phyloP scores from a whole-genome alignment of 2,888 invertebrate genomes.

The Patella pellucida region DNA sequence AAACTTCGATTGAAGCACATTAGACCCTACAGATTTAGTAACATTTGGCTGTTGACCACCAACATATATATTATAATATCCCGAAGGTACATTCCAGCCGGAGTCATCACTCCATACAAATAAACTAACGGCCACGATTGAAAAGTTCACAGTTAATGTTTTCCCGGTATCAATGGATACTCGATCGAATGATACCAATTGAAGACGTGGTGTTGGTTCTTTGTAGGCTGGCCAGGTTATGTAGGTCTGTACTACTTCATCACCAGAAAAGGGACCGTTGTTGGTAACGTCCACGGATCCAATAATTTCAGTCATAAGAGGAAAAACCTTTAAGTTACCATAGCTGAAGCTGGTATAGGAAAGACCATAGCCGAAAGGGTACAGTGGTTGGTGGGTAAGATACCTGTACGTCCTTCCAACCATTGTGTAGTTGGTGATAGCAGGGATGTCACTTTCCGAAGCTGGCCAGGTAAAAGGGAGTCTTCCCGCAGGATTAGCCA shows the following conservation, averaged over 20 bases:
- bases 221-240: constrained; percentile 54
- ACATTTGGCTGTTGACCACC: constrained; percentile 1
- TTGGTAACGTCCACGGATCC: constrained; percentile 51
- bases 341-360: constrained; percentile 51
- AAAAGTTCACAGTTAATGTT: constrained; percentile 29
- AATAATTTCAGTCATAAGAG: constrained; percentile 28
- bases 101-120: constrained; percentile 49
- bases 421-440: constrained; percentile 52
- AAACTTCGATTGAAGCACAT: not conserved
- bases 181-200: constrained; percentile 53
- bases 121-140: constrained; percentile 46
- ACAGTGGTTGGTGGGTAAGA: constrained; percentile 50
- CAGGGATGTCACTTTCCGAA: constrained; percentile 41
- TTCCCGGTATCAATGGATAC: constrained; percentile 32
- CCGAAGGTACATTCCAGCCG: constrained; percentile 51
- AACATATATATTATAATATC: constrained; percentile 32
- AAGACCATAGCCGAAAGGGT: constrained; percentile 59
- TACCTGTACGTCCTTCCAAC: constrained; percentile 59
- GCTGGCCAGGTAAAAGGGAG: constrained; percentile 63
- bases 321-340: constrained; percentile 30
- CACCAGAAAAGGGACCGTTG: constrained; percentile 47
- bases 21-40: not conserved
- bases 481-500: constrained; percentile 58
- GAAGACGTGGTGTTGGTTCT: constrained; percentile 48
- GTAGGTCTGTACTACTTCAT: constrained; percentile 62